These are phyloP conservation scores for Brenthis daphne DNA, from an alignment of 2,888 invertebrate species.

Conservation along the genomic window DNA sequence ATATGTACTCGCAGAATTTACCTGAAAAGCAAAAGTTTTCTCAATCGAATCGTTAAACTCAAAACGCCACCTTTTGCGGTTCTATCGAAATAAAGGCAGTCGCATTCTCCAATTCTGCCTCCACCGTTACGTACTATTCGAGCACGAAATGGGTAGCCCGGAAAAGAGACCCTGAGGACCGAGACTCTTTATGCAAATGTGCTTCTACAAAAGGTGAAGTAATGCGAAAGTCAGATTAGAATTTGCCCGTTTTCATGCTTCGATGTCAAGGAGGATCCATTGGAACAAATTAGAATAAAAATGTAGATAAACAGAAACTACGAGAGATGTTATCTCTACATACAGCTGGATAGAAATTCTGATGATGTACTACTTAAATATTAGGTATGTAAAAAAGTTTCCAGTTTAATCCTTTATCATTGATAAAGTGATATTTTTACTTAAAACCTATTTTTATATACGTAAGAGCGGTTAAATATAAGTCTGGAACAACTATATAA, in stretches of 20 bases:
- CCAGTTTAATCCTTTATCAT: no score
- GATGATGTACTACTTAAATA: not conserved
- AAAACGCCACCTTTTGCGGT: slow-evolving; percentile 40
- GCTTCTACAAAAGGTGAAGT: slow-evolving; percentile 71
- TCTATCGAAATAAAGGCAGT: slow-evolving; percentile 61
- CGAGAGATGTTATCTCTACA: not conserved
- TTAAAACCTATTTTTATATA: no score
- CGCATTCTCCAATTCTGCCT: slow-evolving; percentile 62
- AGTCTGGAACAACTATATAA: no score
- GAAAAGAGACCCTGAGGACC: slow-evolving; percentile 76
- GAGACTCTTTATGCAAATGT: slow-evolving; percentile 76
- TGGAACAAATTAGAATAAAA: slow-evolving; percentile 53
- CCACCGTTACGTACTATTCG: slow-evolving; percentile 63
- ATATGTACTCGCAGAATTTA: slow-evolving; percentile 3
- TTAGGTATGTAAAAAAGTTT: no score
- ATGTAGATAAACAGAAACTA: not conserved
- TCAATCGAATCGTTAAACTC: slow-evolving; percentile 27
- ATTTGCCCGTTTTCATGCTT: slow-evolving; percentile 60
- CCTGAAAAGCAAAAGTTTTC: slow-evolving; percentile 25
- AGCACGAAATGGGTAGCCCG: slow-evolving; percentile 75
- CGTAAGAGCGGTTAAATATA: no score
- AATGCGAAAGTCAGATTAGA: slow-evolving; percentile 72
- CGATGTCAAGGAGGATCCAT: slow-evolving; percentile 52
- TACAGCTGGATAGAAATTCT: not conserved
- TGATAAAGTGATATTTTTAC: no score